Conservation (phyloP, 2,797 vertebrate species). For the Denticeps clupeoides region DNA sequence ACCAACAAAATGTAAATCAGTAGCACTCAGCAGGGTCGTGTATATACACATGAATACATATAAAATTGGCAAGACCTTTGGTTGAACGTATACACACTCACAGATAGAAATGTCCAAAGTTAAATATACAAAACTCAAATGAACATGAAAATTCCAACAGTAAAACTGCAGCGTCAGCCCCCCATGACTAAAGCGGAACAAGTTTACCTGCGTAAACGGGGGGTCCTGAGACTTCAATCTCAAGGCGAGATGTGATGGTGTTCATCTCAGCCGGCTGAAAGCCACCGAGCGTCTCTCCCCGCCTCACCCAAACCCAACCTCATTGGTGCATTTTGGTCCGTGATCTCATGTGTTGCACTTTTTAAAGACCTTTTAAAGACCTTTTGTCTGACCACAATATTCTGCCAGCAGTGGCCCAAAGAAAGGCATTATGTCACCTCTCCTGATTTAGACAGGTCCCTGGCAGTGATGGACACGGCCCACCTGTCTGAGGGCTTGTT, state of each 20-base stretch:
- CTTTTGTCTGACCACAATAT: constrained; percentile 60
- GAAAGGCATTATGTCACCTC: constrained; percentile 65
- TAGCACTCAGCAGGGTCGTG: too few species aligned
- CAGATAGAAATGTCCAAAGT: too few species aligned
- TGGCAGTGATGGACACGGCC: constrained; percentile 54
- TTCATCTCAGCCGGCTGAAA: constrained; percentile 58
- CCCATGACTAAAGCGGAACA: too few species aligned
- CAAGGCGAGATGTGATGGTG: constrained; percentile 57
- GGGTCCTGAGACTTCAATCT: constrained; percentile 60
- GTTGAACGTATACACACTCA: too few species aligned
- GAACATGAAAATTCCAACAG: too few species aligned
- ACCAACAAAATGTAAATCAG: too few species aligned
- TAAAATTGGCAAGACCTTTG: too few species aligned
- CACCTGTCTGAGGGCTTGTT: constrained; percentile 63
- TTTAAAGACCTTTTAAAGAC: constrained; percentile 68
- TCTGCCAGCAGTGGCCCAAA: constrained; percentile 42
- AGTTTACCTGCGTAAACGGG: constrained; percentile 82
- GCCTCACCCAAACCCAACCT: constrained; percentile 30
- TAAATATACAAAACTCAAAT: too few species aligned
- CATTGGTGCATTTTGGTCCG: too few species aligned
- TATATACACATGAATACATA: too few species aligned
- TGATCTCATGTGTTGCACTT: too few species aligned
- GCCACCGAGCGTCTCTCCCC: constrained; percentile 32
- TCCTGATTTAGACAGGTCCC: constrained; percentile 68
- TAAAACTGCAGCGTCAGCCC: too few species aligned